Base-by-base conservation (phyloP, 1,140 invertebrate genomes). In the Aphelinus certus region DNA sequence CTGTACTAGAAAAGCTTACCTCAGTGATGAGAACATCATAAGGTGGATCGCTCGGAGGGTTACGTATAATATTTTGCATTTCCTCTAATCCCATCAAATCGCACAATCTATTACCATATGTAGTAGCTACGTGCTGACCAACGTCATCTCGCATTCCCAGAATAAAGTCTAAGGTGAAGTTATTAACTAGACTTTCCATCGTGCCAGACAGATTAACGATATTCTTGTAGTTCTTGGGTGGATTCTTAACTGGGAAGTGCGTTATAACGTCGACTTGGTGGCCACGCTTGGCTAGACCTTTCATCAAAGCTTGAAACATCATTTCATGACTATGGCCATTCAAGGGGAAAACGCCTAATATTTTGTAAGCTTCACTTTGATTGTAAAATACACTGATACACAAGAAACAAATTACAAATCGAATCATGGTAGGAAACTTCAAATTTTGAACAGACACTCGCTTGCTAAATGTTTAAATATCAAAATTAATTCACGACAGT, bases 291-390 rank as follows among this genome's bases (percentile, higher is more conserved):
- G 81, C 83, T 47, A 91, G 79, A 63, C 85, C 87, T 72, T 83
- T 80, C 9, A 84, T 84, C 2, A 90, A 45, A 10, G 87, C 82
- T 70, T 85, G 78, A 73, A 88, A 88, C 46, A 89, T 83, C 49
- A 87, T 80, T 75, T 88, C 86, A 80, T 90, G 88, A 79, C 88
- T 89, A 3, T 76, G 77, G 0, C 82, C 85, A 51, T 88, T 86
- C 9, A 85, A 82, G 46, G 88, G 88, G 73, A 87, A 86, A 43
- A 89, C 78, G n/a, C 79, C 84, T 49, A 90, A 80, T 73, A 90
- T 88, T 80, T 83, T 64, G 60, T 83, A 82, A 9, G 73, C 71
- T 58, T 10, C 43, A 4, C 1, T 9, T 42, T 72, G 10, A 43
- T 55, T 26, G 26, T 26, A 26, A 26, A 26, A 26, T 26, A 26